Conservation (phyloP, 1,140 invertebrate species). For the Brachionus paranguensis region DNA sequence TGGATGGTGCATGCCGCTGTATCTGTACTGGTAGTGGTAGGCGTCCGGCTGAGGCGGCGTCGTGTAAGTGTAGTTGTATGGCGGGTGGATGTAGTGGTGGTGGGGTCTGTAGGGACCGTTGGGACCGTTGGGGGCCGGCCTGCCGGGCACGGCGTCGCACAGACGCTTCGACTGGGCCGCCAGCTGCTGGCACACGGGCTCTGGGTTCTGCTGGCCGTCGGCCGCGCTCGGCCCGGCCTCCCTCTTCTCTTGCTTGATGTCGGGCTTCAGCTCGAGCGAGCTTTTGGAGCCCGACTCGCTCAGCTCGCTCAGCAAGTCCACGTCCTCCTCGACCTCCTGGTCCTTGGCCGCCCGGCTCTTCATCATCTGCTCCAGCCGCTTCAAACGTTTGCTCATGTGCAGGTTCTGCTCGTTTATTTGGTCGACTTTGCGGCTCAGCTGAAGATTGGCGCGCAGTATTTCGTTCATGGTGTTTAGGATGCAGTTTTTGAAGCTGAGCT, state of each 20-base stretch:
- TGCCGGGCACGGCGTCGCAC: background rate
- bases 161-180: background rate
- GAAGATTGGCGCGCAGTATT: background rate
- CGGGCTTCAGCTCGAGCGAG: background rate
- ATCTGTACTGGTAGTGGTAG: background rate
- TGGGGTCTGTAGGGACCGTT: background rate
- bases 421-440: background rate
- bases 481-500: background rate
- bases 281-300: background rate
- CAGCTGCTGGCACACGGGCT: background rate
- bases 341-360: background rate
- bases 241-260: background rate
- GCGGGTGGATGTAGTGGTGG: background rate
- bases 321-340: background rate
- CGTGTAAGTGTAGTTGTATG: background rate
- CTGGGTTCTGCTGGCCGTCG: background rate
- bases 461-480: constrained; percentile 8
- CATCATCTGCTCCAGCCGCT: background rate
- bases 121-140: too few relatives aligned
- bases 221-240: background rate
- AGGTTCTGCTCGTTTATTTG: background rate
- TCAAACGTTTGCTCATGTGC: background rate
- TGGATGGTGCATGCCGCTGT: background rate
- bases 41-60: background rate
- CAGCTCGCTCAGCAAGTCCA: background rate